Evolutionary conservation across 2,113 vertebrate genomes (phyloP).

Genomic region (Oncorhynchus kisutch): DNA sequence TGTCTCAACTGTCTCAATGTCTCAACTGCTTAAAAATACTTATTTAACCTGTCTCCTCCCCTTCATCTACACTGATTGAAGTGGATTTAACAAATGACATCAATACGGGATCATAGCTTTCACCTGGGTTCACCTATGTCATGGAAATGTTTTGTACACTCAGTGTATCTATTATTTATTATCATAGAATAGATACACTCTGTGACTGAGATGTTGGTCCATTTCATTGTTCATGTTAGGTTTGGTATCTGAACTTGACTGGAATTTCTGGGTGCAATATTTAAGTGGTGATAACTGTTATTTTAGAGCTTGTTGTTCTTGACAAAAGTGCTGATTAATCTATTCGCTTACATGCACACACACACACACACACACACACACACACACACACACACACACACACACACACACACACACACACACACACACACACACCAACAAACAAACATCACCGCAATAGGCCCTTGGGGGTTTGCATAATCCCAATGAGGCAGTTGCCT

Average conservation of each 20-base stretch:
- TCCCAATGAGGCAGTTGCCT: constrained; percentile 57
- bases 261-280: not conserved
- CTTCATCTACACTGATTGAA: too few species aligned
- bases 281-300: not conserved
- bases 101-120: too few species aligned
- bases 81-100: too few species aligned
- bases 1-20: too few species aligned
- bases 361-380: not conserved
- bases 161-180: constrained; percentile 52
- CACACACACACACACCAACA: not conserved
- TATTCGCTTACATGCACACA: not conserved
- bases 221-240: not conserved
- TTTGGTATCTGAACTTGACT: not conserved
- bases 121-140: too few species aligned
- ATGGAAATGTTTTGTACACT: too few species aligned
- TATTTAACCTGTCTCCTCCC: too few species aligned
- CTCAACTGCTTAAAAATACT: too few species aligned
- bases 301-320: not conserved
- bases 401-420: not conserved
- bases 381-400: not conserved
- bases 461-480: constrained; percentile 47
- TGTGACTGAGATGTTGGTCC: not conserved
- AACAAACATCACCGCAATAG: constrained; percentile 22
- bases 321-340: too few species aligned
- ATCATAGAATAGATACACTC: constrained; percentile 32